phyloP scores from a whole-genome alignment of 2,888 invertebrate species.

The Scaptomyza polygonia region DNA sequence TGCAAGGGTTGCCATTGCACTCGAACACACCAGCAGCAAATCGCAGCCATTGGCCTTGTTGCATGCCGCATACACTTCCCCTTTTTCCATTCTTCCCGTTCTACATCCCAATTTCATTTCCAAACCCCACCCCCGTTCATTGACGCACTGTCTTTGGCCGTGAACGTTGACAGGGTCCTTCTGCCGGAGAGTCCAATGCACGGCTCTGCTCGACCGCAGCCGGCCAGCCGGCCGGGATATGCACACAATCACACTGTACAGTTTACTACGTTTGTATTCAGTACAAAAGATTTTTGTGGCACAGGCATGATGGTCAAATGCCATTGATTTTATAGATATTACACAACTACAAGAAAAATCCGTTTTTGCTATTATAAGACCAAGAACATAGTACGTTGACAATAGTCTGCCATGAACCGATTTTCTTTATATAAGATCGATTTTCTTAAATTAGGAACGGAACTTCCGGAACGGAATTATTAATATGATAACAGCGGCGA shows the following conservation, averaged over 20 bases:
- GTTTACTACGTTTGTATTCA: background rate
- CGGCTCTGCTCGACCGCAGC: conserved; percentile 5
- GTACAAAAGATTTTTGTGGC: background rate
- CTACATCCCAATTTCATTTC: conserved; percentile 9
- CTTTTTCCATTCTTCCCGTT: conserved; percentile 5
- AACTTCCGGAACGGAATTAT: no score
- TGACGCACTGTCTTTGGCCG: conserved; percentile 53
- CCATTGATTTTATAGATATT: background rate
- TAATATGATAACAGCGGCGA: no score
- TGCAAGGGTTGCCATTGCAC: conserved; percentile 76
- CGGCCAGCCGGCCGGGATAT: conserved; percentile 13
- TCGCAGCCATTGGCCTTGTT: conserved; percentile 43
- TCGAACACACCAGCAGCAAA: conserved; percentile 19
- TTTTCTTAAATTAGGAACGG: no score
- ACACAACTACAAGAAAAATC: no score
- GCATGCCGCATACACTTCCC: conserved; percentile 20
- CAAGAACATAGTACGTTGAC: no score
- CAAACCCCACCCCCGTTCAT: conserved; percentile 4
- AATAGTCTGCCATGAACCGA: no score
- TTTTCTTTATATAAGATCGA: no score
- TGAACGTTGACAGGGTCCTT: conserved; percentile 31
- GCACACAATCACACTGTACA: background rate
- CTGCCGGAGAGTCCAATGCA: conserved; percentile 7
- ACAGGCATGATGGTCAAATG: background rate
- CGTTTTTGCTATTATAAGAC: no score